Conservation (phyloP, 2,888 invertebrate species). For the Monopis laevigella region DNA sequence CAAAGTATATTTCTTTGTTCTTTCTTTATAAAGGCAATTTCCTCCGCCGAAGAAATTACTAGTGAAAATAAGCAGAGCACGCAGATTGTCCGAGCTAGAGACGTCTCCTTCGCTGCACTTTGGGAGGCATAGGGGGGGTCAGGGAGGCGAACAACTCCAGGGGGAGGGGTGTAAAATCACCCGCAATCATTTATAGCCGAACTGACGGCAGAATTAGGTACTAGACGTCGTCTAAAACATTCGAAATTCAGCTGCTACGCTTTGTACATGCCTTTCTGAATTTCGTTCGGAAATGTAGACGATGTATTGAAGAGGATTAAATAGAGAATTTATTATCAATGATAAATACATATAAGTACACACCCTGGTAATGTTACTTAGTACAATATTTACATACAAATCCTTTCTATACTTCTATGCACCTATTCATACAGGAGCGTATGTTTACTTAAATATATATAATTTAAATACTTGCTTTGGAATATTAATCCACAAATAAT, state of each 20-base stretch:
- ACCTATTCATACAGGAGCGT: too few species aligned
- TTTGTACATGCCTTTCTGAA: too few species aligned
- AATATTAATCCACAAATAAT: too few species aligned
- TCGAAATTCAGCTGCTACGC: not conserved
- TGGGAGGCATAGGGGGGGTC: constrained; percentile 38
- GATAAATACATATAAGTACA: too few species aligned
- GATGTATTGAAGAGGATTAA: too few species aligned
- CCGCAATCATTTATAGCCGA: constrained; percentile 67
- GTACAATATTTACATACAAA: too few species aligned
- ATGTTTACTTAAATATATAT: too few species aligned
- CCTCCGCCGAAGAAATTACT: constrained; percentile 63
- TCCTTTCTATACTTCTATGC: too few species aligned
- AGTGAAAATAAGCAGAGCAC: constrained; percentile 66
- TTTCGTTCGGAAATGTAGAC: too few species aligned
- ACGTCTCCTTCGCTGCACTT: constrained; percentile 60
- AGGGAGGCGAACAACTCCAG: constrained; percentile 33
- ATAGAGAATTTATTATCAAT: too few species aligned
- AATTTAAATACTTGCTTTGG: too few species aligned
- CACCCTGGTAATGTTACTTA: too few species aligned
- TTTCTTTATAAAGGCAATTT: constrained; percentile 66
- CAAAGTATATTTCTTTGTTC: constrained; percentile 32
- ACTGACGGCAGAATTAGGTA: constrained; percentile 58
- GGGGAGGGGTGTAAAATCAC: constrained; percentile 65
- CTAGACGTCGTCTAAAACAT: constrained; percentile 10
- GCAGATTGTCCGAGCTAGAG: constrained; percentile 64